phyloP scores from a whole-genome alignment of 2,113 vertebrate species.

The Megaleporinus macrocephalus region DNA sequence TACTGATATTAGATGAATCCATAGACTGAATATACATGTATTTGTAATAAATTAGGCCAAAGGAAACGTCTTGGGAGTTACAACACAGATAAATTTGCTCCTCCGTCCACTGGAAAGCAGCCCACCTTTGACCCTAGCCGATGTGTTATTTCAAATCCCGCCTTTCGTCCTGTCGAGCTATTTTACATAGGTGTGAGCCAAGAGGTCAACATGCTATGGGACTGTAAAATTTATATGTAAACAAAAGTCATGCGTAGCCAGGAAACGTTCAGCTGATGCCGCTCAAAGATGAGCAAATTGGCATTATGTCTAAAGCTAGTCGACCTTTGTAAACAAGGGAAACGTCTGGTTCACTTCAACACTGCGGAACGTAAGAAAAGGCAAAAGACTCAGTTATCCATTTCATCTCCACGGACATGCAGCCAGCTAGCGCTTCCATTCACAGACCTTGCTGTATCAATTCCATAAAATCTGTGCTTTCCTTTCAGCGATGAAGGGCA shows the following conservation, averaged over 20 bases:
- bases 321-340: constrained; percentile 25
- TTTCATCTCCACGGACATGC: constrained; percentile 29
- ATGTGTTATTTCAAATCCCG: constrained; percentile 11
- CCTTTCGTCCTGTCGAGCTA: background rate
- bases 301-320: background rate
- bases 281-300: constrained; percentile 1
- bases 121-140: constrained; percentile 3
- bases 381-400: constrained; percentile 12
- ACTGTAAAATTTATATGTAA: background rate
- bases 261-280: background rate
- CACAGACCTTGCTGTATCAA: constrained; percentile 19
- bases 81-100: background rate
- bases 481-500: constrained; percentile 19
- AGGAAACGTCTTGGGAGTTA: constrained; percentile 11
- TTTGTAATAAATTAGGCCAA: constrained; percentile 76
- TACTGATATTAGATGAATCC: constrained; percentile 57
- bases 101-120: constrained; percentile 1
- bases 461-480: constrained; percentile 20
- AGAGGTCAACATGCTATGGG: constrained; percentile 2
- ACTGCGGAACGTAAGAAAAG: constrained; percentile 29
- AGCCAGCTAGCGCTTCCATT: constrained; percentile 6
- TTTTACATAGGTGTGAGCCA: background rate
- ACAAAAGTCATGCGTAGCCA: background rate
- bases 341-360: constrained; percentile 32
- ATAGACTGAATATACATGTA: constrained; percentile 69